phyloP scores from a whole-genome alignment of 1,140 invertebrate genomes.

The Metaphire vulgaris region DNA sequence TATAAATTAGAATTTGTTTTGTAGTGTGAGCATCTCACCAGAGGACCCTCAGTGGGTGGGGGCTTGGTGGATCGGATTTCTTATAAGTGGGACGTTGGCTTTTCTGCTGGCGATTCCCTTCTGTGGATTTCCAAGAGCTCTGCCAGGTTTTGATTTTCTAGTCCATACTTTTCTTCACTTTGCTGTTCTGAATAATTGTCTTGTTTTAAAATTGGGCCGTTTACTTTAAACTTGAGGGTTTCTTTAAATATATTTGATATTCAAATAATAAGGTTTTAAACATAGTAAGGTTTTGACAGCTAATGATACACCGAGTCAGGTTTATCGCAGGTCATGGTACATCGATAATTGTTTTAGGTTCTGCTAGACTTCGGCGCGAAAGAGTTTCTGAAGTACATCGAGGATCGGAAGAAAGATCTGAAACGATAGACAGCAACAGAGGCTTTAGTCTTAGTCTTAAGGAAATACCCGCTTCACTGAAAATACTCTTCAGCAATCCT shows the following conservation, averaged over 20 bases:
- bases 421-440: not conserved
- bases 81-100: conserved; percentile 70
- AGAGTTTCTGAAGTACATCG: not conserved
- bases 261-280: not conserved
- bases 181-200: not conserved
- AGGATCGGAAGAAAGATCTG: not conserved
- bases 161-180: too few species aligned
- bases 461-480: conserved; percentile 63
- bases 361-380: not conserved
- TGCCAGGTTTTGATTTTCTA: conserved; percentile 27
- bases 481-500: conserved; percentile 64
- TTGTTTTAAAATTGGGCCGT: not conserved
- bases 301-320: too few species aligned
- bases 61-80: conserved; percentile 90
- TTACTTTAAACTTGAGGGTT: not conserved
- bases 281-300: not conserved
- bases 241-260: not conserved
- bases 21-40: conserved; percentile 29
- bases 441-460: not conserved
- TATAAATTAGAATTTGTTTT: too few species aligned
- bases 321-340: not conserved
- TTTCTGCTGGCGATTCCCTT: conserved; percentile 76
- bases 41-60: conserved; percentile 64
- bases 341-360: not conserved
- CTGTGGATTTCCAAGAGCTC: conserved; percentile 67